phyloP scores from a whole-genome alignment of 2,888 invertebrate species.

The Yponomeuta malinellus region DNA sequence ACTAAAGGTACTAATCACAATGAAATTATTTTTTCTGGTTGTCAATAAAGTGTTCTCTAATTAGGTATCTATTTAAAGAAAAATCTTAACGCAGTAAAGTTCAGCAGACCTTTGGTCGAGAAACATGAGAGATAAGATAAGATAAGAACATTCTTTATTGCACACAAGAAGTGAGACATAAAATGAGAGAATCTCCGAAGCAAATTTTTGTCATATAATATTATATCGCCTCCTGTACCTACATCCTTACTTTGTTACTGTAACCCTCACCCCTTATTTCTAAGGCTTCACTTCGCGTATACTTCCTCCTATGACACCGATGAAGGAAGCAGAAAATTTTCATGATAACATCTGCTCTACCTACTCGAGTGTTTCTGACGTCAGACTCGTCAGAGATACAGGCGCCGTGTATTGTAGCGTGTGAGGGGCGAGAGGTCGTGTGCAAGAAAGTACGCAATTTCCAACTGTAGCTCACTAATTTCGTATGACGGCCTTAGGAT shows the following conservation, averaged over 20 bases:
- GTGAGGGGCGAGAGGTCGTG: neutral
- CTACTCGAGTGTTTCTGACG: slow-evolving; percentile 20
- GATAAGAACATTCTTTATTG: too few relatives aligned
- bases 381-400: slow-evolving; percentile 19
- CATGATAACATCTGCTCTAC: slow-evolving; percentile 18
- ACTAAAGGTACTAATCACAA: too few relatives aligned
- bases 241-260: neutral
- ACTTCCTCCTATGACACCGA: slow-evolving; percentile 17
- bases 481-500: neutral
- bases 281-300: neutral
- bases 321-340: slow-evolving; percentile 18
- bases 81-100: too few relatives aligned
- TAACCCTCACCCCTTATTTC: neutral
- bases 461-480: neutral
- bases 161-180: too few relatives aligned
- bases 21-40: too few relatives aligned
- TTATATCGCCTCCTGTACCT: neutral
- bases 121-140: too few relatives aligned
- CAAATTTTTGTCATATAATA: too few relatives aligned
- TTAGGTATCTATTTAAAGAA: too few relatives aligned
- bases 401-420: slow-evolving; percentile 14
- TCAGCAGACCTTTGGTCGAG: too few relatives aligned
- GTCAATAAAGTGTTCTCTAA: too few relatives aligned
- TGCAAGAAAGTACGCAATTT: neutral
- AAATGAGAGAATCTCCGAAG: too few relatives aligned